Evolutionary conservation across 2,888 invertebrate genomes (phyloP).

Genomic region (Agonopterix heracliana): DNA sequence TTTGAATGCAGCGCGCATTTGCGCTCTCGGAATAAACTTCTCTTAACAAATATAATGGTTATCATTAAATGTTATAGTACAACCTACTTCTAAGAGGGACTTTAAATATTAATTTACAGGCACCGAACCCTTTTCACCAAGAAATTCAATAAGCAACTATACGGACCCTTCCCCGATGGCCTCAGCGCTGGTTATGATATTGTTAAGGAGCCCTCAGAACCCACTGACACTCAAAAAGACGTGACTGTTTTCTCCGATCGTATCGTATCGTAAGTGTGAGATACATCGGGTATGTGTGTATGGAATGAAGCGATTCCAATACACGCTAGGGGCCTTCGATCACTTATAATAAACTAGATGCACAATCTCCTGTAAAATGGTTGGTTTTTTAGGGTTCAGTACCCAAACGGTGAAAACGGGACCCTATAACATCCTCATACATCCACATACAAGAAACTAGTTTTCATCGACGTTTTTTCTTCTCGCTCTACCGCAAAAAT

Average conservation of each 20-base stretch:
- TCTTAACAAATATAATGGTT: no score
- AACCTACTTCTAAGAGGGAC: constrained; percentile 10
- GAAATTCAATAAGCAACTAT: constrained; percentile 45
- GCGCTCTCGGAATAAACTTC: no score
- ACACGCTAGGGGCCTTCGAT: constrained; percentile 36
- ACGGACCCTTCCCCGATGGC: constrained; percentile 23
- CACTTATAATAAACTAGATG: no score
- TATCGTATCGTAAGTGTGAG: constrained; percentile 35
- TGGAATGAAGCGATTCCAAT: constrained; percentile 36
- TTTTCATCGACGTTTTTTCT: no score
- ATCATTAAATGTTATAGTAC: no score
- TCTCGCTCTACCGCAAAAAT: no score
- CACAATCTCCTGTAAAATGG: no score
- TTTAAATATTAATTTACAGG: constrained; percentile 35
- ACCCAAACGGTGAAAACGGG: no score
- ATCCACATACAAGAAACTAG: no score
- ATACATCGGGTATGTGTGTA: constrained; percentile 7
- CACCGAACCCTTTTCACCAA: constrained; percentile 38
- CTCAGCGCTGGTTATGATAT: constrained; percentile 47
- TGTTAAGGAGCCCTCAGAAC: constrained; percentile 41
- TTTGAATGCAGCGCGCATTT: no score
- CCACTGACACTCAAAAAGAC: constrained; percentile 55
- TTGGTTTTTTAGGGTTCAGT: no score
- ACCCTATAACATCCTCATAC: no score
- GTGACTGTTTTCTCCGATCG: constrained; percentile 54